Conservation (phyloP, 1,140 invertebrate genomes). For the Drosophila setifemur region DNA sequence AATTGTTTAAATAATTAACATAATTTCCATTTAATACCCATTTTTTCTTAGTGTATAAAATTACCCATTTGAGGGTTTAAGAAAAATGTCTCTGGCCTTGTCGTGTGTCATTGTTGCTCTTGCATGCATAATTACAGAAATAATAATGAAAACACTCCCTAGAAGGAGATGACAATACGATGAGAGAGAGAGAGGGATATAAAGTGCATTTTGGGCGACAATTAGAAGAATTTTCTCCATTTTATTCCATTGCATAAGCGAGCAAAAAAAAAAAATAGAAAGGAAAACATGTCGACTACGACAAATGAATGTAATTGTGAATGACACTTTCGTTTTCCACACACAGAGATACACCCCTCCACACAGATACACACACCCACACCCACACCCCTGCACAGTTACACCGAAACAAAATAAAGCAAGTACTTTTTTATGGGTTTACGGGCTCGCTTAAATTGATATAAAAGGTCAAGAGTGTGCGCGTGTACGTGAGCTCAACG, state of each 20-base stretch:
- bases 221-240: conserved; percentile 67
- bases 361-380: background rate
- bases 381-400: background rate
- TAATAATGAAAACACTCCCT: conserved; percentile 3
- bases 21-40: too few species aligned
- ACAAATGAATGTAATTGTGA: conserved; percentile 68
- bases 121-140: conserved; percentile 69
- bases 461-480: conserved; percentile 69
- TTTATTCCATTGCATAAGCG: conserved; percentile 25
- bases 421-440: conserved; percentile 65
- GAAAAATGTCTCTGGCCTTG: conserved; percentile 70
- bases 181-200: background rate
- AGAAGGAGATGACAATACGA: background rate
- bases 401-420: conserved; percentile 16
- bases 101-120: conserved; percentile 58
- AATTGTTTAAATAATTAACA: too few species aligned
- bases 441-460: conserved; percentile 66
- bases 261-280: conserved; percentile 2
- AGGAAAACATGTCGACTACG: conserved; percentile 11
- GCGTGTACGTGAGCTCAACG: conserved; percentile 42
- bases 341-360: background rate
- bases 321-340: conserved; percentile 60
- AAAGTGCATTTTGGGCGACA: conserved; percentile 67
- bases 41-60: background rate
- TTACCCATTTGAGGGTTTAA: conserved; percentile 36